phyloP scores from a whole-genome alignment of 2,113 vertebrate species.

The Corvus hawaiiensis region DNA sequence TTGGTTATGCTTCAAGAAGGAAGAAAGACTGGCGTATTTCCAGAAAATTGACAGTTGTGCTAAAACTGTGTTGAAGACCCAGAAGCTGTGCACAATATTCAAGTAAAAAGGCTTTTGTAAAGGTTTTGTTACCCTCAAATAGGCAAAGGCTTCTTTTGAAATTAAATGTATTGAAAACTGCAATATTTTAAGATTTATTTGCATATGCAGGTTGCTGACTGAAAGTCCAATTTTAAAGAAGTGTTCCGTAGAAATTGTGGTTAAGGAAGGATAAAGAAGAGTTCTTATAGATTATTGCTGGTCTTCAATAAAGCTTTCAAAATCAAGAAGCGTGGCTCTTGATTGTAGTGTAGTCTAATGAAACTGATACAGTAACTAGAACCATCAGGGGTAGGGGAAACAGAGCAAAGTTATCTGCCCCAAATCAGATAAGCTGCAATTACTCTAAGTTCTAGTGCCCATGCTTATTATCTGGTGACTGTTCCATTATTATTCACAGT shows the following conservation, averaged over 20 bases:
- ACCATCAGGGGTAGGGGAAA: neutral
- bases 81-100: neutral
- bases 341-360: neutral
- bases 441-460: neutral
- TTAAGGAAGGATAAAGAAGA: neutral
- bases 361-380: neutral
- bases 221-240: neutral
- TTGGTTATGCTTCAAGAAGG: slow-evolving; percentile 7
- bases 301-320: neutral
- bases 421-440: neutral
- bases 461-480: neutral
- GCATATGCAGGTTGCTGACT: neutral
- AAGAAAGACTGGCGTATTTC: neutral
- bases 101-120: slow-evolving; percentile 47
- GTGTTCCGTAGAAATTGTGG: neutral
- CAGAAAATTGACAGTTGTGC: slow-evolving; percentile 15
- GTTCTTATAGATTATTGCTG: neutral
- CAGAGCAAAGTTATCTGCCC: neutral
- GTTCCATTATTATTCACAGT: neutral
- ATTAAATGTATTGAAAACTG: neutral
- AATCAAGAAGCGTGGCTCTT: neutral
- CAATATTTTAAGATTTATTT: neutral
- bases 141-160: slow-evolving; percentile 37
- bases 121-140: slow-evolving; percentile 61
- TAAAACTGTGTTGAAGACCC: slow-evolving; percentile 25